Evolutionary conservation across 2,797 vertebrate genomes (phyloP).

Genomic region (Masticophis lateralis): DNA sequence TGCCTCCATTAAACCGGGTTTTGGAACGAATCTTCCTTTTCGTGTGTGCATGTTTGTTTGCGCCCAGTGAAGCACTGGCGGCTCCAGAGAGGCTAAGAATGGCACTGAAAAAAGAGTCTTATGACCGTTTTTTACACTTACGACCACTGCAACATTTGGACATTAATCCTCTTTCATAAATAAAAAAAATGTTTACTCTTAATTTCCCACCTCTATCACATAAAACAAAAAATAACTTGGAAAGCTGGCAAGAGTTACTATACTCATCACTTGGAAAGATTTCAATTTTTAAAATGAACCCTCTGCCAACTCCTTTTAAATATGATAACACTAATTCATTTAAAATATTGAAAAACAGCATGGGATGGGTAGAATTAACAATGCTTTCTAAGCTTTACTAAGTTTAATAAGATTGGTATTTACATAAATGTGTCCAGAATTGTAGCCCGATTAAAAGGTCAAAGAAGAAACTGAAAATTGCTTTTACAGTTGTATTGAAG

Average conservation of each 20-base stretch:
- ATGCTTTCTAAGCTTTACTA: not conserved
- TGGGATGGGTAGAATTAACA: not conserved
- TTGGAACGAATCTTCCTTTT: no score
- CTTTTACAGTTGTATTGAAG: not conserved
- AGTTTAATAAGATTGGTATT: not conserved
- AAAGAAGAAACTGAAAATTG: not conserved
- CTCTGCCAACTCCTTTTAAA: not conserved
- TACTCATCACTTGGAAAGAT: not conserved
- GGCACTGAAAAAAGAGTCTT: not conserved
- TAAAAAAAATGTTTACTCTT: not conserved
- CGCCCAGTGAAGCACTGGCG: no score
- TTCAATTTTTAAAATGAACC: not conserved
- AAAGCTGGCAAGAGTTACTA: not conserved
- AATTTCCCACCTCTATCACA: not conserved
- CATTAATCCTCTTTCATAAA: not conserved
- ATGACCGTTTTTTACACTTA: not conserved
- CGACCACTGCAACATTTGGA: not conserved
- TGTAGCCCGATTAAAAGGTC: not conserved
- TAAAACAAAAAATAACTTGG: not conserved
- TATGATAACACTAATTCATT: not conserved
- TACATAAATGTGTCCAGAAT: not conserved
- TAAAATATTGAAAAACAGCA: not conserved
- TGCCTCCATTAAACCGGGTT: no score
- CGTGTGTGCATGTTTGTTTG: no score
- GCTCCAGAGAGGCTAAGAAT: no score